These are phyloP conservation scores for Eidolon dupreanum DNA, from an alignment of 2,797 vertebrate species.

Conservation along the genomic window DNA sequence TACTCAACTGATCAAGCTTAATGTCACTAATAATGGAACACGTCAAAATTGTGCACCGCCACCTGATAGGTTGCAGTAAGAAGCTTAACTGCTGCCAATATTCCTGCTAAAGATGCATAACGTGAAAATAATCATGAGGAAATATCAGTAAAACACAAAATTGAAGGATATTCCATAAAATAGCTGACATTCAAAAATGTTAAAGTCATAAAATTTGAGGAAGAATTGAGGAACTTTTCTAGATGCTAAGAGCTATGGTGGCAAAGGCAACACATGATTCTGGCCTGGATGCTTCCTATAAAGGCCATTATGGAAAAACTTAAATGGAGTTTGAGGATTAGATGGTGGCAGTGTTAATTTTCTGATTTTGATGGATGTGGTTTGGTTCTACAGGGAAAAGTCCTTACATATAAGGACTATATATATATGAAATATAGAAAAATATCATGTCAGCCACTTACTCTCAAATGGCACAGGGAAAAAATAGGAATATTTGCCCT, in stretches of 20 bases:
- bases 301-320: neutral
- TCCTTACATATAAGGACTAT: neutral
- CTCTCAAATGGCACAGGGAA: neutral
- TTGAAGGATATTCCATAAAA: neutral
- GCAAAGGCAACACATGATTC: neutral
- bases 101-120: neutral
- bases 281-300: neutral
- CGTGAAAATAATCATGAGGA: neutral
- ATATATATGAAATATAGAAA: neutral
- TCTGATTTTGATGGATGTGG: neutral
- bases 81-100: neutral
- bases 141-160: neutral
- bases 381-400: neutral
- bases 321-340: neutral
- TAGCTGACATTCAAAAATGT: neutral
- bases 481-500: neutral
- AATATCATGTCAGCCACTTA: neutral
- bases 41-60: neutral
- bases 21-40: neutral
- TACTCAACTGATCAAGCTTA: neutral
- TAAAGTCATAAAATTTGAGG: neutral
- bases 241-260: neutral
- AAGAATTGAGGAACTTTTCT: neutral
- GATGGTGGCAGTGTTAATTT: neutral
- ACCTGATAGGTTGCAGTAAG: neutral